Percentiles rank a stretch among this genome's conserved stretches.
Conservation (phyloP, 2,797 vertebrate genomes). For the Hozukius guyotensis region DNA sequence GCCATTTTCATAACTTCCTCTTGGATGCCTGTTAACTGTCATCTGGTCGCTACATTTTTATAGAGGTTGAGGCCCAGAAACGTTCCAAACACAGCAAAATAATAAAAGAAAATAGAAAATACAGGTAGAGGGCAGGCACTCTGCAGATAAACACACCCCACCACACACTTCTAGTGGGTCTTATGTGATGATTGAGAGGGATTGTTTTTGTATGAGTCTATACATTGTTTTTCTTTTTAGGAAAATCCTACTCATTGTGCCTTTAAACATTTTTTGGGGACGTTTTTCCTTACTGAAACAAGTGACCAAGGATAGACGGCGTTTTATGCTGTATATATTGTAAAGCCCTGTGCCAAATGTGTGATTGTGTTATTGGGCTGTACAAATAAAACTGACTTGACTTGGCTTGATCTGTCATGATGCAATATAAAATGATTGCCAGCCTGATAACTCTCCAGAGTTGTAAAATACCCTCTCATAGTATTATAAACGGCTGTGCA, state of each 20-base stretch:
- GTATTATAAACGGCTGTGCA: background rate
- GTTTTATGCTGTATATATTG: accelerated
- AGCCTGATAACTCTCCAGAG: too few species aligned
- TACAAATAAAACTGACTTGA: background rate
- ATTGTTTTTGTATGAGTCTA: background rate
- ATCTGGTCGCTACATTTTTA: too few species aligned
- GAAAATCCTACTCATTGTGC: background rate
- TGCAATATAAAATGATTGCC: too few species aligned
- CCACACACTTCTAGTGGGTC: too few species aligned
- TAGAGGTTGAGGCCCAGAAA: too few species aligned
- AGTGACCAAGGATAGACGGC: background rate
- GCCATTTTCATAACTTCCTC: too few species aligned
- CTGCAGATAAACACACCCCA: too few species aligned
- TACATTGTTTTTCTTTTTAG: background rate
- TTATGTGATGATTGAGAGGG: background rate
- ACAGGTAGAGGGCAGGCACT: too few species aligned
- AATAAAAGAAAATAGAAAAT: too few species aligned
- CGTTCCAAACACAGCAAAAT: too few species aligned
- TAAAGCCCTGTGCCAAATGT: background rate
- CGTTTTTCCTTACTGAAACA: accelerated
- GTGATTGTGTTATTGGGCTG: background rate
- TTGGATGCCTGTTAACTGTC: too few species aligned
- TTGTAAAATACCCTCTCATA: background rate
- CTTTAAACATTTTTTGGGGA: background rate
- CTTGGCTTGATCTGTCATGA: background rate